These are phyloP conservation scores for Hydraecia micacea DNA, from an alignment of 2,888 invertebrate species.

Conservation along the genomic window DNA sequence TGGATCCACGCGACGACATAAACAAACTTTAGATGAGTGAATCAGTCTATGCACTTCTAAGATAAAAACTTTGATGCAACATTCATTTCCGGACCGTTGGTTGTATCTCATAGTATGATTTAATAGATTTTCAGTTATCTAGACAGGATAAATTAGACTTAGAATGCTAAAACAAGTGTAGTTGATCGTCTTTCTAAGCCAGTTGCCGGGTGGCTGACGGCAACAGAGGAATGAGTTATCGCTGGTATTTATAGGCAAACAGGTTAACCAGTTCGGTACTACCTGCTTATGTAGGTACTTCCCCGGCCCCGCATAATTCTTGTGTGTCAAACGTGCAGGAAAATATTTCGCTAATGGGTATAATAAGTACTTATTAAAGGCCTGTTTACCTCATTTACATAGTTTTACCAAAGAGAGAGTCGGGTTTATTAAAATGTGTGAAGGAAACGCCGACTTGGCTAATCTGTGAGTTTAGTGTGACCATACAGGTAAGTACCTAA, in stretches of 20 bases:
- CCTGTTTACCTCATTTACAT: constrained; percentile 33
- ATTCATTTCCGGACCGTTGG: neutral
- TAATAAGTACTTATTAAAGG: constrained; percentile 21
- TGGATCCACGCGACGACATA: neutral
- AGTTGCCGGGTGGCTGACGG: constrained; percentile 21
- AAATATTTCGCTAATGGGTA: constrained; percentile 35
- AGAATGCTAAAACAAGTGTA: constrained; percentile 10
- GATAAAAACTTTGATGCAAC: neutral
- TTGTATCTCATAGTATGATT: neutral
- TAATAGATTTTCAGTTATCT: neutral
- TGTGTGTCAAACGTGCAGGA: constrained; percentile 36
- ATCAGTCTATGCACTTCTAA: neutral
- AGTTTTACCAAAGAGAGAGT: constrained; percentile 31
- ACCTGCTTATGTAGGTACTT: constrained; percentile 28
- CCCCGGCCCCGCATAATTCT: constrained; percentile 48
- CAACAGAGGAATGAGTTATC: constrained; percentile 43
- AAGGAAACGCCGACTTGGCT: constrained; percentile 15
- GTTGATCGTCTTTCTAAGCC: constrained; percentile 19
- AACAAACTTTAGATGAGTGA: neutral
- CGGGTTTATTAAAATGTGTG: constrained; percentile 12
- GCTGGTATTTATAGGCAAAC: constrained; percentile 40
- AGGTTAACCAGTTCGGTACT: constrained; percentile 48
- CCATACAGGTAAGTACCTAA: neutral
- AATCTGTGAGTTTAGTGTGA: constrained; percentile 6
- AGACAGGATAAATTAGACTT: neutral